phyloP scores from a whole-genome alignment of 2,797 vertebrate species.

The Zalophus californianus region DNA sequence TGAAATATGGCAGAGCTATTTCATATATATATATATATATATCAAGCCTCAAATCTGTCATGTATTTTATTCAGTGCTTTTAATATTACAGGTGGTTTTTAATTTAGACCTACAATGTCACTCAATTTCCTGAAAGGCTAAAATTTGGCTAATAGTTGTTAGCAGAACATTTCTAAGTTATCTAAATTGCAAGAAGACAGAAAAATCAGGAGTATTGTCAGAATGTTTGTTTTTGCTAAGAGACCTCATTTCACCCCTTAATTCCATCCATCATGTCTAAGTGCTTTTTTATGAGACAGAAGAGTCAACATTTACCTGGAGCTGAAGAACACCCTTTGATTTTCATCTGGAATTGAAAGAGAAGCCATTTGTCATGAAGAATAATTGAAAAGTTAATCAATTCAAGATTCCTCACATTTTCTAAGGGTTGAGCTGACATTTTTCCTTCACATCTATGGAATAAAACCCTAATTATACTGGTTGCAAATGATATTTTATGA shows the following conservation, averaged over 20 bases:
- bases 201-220: not conserved
- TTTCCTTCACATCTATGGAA: not conserved
- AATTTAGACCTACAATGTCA: slow-evolving; percentile 17
- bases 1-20: not conserved
- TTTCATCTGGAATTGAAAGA: slow-evolving; percentile 41
- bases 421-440: not conserved
- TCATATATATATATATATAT: not conserved
- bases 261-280: not conserved
- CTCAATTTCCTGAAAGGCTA: slow-evolving; percentile 33
- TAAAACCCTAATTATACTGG: not conserved
- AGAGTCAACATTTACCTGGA: slow-evolving; percentile 38
- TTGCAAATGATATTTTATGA: not conserved
- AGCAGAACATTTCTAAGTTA: not conserved
- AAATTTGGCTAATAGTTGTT: not conserved
- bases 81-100: not conserved
- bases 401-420: not conserved
- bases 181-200: not conserved
- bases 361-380: slow-evolving; percentile 19
- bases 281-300: slow-evolving; percentile 19
- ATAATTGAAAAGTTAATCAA: slow-evolving; percentile 43
- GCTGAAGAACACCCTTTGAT: not conserved
- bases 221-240: not conserved
- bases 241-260: slow-evolving; percentile 20
- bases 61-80: not conserved
- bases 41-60: not conserved